Base-by-base conservation (phyloP, 2,113 vertebrate genomes). In the Atrichornis clamosus region DNA sequence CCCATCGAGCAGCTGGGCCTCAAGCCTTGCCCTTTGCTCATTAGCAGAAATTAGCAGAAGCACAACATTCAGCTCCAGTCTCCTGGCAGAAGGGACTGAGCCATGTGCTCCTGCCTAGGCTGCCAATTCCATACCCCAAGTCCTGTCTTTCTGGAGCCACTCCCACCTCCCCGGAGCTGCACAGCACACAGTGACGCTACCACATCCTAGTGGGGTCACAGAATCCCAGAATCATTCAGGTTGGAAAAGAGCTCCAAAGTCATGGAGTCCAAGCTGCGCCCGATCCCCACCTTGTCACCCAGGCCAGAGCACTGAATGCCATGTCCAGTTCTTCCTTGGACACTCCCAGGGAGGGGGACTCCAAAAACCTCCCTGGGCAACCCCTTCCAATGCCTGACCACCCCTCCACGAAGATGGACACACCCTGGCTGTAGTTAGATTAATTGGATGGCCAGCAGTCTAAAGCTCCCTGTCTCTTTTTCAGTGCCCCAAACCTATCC, bases 291-390 rank as follows among this genome's bases (percentile, higher is more conserved):
- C 16, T 2, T 41, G 30, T 35, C 55, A 2, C 20, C 30, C 47
- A 53, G 33, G 9, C 55, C 55, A 76, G 16, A 35, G 55, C 39
- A 3, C 39, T 15, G 5, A 55, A n/a, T 35, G 62, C 30, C 62
- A 55, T 0, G 0, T 15, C n/a, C 47, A 83, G 41, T 1, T 14
- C 0, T 15, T 26, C 46, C 78, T 1, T 26, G 41, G 41, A 15
- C 8, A 75, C 4, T 11, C 53, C 39, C 46, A 62, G 53, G 62
- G 46, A 26, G 41, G 39, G 16, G 24, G 13, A 47, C 3, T 68
- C 13, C 62, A 9, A 68, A 5, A 13, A 41, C 6, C 30, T 41
- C 9, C 26, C 47, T 47, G 62, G 30, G 8, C 46, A 83, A 30
- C 15, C 21, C 14, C 3, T 76, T 1, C n/a, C 78, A 47, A 1